phyloP scores from a whole-genome alignment of 1,140 invertebrate species.

The Cotesia glomerata region DNA sequence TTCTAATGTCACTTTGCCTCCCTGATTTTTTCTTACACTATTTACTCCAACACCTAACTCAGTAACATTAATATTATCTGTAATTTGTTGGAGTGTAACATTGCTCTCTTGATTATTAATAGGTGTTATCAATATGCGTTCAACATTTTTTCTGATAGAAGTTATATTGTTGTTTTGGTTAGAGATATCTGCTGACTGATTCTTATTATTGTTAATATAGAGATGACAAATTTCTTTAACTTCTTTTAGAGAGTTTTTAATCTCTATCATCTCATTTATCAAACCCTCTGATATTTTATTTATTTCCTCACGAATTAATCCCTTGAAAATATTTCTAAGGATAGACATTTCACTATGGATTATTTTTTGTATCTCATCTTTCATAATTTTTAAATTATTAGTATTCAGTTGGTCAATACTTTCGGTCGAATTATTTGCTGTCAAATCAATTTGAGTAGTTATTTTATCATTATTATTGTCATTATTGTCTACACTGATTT shows the following conservation, averaged over 20 bases:
- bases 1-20: slow-evolving; percentile 17
- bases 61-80: slow-evolving; percentile 5
- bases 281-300: background rate
- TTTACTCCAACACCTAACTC: slow-evolving; percentile 10
- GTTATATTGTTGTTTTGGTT: background rate
- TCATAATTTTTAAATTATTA: too few relatives aligned
- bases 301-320: background rate
- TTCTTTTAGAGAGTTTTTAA: background rate
- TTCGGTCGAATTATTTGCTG: background rate
- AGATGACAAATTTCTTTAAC: background rate
- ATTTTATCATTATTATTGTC: background rate
- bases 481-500: background rate
- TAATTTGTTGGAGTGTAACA: slow-evolving; percentile 8
- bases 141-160: background rate
- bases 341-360: background rate
- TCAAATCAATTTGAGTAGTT: background rate
- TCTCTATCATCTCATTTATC: background rate
- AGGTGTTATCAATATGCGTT: background rate
- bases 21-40: slow-evolving; percentile 3
- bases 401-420: background rate
- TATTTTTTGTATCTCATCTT: background rate
- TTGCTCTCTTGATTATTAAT: background rate
- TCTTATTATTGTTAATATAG: background rate
- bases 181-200: background rate
- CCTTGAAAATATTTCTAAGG: background rate